Base-by-base conservation (phyloP, 2,797 vertebrate species). In the Gadopsis bispinosus region DNA sequence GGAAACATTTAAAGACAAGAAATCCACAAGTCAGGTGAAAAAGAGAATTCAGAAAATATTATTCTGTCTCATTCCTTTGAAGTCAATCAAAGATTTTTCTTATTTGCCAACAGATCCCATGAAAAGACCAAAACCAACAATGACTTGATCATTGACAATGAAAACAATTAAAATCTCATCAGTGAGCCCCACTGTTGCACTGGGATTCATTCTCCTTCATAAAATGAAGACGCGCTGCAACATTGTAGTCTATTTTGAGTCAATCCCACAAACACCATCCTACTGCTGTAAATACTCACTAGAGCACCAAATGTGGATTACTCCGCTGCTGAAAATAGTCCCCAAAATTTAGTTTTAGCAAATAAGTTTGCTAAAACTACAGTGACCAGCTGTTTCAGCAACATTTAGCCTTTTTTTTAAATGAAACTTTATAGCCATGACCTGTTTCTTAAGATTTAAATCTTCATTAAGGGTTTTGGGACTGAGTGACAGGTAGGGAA, bases 1-100 rank as follows among this genome's bases (percentile, higher is more conserved):
- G 61, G 98, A 99, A 91, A 90, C 93, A 1, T 96, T 97, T 87
- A 99, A 98, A 94, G 98, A 99, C 86, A 99, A 98, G 91, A 99
- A 97, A 89, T 87, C 94, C 17, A 84, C 94, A 31, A 95, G 91
- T 85, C 98, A 99, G 98, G 98, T 99, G 26, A 26, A 95, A 83
- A 68, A 69, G n/a, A 41, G 4, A 37, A 11, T 22, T 2, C 3
- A 20, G 10, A 61, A n/a, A 9, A 56, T 45, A 63, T 33, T 8
- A 7, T 60, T 37, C 12, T n/a, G 10, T n/a, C 12, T 4, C 7
- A 48, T 62, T 39, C 2, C 6, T 22, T 33, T 29, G 19, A 51
- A 50, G 26, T 61, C 22, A 20, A 26, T 26, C 26, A 26, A 26
- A 26, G 26, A 26, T 41, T 63, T 64, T 58, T 22, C 41, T 45